A percentile compares a stretch with the other conserved stretches of the same genome.
Evolutionary conservation across 2,113 vertebrate genomes (phyloP).

Genomic region (Zosterops japonicus): DNA sequence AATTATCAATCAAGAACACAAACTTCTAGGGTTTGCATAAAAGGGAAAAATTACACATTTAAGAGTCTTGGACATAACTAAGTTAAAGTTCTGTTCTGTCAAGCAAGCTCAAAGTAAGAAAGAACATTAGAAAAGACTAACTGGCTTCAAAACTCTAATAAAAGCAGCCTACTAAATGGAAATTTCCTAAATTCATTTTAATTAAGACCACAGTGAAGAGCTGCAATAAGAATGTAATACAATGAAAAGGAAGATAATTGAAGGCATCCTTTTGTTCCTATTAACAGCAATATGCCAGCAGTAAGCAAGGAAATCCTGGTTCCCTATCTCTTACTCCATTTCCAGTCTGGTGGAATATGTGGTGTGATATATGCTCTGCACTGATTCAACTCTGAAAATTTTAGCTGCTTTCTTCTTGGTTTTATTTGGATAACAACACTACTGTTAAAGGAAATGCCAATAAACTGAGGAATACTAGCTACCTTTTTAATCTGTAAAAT

Average conservation of each 20-base stretch:
- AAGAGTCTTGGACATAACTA: not conserved
- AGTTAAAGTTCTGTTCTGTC: not conserved
- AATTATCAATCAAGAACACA: not conserved
- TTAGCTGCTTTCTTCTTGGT: not conserved
- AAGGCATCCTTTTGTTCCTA: not conserved
- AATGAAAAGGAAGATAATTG: not conserved
- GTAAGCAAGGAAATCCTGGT: not conserved
- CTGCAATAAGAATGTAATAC: not conserved
- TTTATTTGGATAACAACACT: not conserved
- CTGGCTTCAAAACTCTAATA: not conserved
- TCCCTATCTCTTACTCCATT: not conserved
- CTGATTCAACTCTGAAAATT: not conserved
- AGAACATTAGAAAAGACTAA: not conserved
- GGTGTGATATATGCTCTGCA: not conserved
- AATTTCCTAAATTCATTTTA: not conserved
- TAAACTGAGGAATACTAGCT: not conserved
- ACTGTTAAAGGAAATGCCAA: not conserved
- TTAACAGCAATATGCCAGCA: not conserved
- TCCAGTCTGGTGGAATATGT: not conserved
- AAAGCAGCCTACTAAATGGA: not conserved
- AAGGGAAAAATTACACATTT: not conserved
- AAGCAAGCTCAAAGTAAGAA: not conserved
- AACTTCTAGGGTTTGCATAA: not conserved
- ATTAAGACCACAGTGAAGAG: not conserved
- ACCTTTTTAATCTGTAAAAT: not conserved